Conservation (phyloP, 2,888 invertebrate species). For the Parelbella ahira region DNA sequence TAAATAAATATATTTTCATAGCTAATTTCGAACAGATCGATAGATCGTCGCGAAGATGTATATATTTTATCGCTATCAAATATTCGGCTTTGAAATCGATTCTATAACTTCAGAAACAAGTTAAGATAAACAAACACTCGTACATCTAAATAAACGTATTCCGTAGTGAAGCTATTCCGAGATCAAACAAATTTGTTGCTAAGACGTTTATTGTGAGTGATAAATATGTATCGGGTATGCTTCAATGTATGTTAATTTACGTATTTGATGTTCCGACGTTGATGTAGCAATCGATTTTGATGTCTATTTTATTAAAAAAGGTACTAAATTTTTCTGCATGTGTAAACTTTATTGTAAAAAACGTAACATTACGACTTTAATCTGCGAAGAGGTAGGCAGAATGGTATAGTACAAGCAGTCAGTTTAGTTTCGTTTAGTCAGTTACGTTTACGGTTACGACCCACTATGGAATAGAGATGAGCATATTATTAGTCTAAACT, state of each 20-base stretch:
- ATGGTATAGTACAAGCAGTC: no score
- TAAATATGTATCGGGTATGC: conserved; percentile 13
- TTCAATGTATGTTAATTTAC: conserved; percentile 19
- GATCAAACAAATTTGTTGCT: conserved; percentile 21
- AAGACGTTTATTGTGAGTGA: conserved; percentile 15
- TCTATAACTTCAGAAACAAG: conserved; percentile 19
- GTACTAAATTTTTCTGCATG: no score
- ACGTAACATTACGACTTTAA: no score
- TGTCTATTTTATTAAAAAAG: neutral
- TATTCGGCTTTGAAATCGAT: conserved; percentile 17
- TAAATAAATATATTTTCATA: no score
- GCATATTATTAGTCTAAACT: no score
- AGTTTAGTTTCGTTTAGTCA: no score
- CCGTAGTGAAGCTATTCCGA: conserved; percentile 17
- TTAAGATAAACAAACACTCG: conserved; percentile 29
- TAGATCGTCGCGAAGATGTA: no score
- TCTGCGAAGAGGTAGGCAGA: no score
- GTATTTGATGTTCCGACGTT: conserved; percentile 11
- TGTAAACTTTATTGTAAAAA: no score
- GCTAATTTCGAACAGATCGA: no score
- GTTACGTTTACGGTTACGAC: no score
- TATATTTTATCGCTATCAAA: conserved; percentile 8
- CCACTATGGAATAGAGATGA: no score
- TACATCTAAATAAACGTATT: conserved; percentile 22
- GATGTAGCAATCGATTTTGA: conserved; percentile 10